phyloP scores from a whole-genome alignment of 2,888 invertebrate species.

The Myathropa florea region DNA sequence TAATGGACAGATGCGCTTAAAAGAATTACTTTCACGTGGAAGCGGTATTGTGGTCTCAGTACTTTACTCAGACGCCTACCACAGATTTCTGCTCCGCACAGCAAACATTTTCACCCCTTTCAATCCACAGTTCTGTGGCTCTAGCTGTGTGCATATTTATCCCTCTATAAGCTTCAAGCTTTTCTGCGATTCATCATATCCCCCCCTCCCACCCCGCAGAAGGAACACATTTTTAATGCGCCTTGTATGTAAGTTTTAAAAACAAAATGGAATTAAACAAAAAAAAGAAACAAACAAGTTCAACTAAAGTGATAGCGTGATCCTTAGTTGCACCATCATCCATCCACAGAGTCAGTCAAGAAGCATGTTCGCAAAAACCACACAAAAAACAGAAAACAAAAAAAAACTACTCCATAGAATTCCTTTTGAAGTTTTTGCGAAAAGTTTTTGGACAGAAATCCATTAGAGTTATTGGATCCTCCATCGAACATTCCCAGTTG shows the following conservation, averaged over 20 bases:
- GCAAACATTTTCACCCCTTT: background rate
- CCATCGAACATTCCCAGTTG: constrained; percentile 44
- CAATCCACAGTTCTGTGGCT: background rate
- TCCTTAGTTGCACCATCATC: constrained; percentile 35
- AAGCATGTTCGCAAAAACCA: constrained; percentile 50
- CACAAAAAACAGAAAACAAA: background rate
- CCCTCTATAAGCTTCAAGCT: background rate
- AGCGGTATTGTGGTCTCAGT: background rate
- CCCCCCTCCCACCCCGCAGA: background rate
- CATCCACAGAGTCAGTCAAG: background rate
- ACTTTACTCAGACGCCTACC: background rate
- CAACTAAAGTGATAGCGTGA: constrained; percentile 44
- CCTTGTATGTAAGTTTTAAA: background rate
- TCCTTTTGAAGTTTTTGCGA: constrained; percentile 33
- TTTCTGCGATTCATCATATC: background rate
- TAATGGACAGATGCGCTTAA: background rate
- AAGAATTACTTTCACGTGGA: background rate
- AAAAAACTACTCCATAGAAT: constrained; percentile 44
- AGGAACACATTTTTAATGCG: background rate
- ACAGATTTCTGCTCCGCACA: background rate
- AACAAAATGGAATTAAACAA: background rate
- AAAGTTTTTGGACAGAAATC: constrained; percentile 59
- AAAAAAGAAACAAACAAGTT: background rate
- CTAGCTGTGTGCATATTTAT: background rate
- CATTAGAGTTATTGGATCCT: constrained; percentile 67